Evolutionary conservation across 2,888 invertebrate species (phyloP).

Genomic region (Pediacus dermestoides): DNA sequence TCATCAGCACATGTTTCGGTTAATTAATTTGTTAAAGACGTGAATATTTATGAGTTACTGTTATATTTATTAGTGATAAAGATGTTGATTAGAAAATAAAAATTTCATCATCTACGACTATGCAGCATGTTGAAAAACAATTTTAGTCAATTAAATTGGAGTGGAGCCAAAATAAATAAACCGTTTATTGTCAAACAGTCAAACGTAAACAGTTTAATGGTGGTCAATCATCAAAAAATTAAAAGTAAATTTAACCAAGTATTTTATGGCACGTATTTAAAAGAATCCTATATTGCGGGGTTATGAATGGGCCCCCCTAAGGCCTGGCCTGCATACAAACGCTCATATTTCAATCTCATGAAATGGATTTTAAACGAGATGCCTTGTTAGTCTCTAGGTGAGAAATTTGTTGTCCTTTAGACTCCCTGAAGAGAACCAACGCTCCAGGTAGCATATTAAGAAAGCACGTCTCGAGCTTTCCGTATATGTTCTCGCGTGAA

Average conservation of each 20-base stretch:
- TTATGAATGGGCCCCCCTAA: constrained; percentile 46
- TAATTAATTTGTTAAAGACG: not conserved
- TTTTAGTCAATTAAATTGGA: too few relatives aligned
- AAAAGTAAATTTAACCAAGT: constrained; percentile 31
- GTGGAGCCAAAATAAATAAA: too few relatives aligned
- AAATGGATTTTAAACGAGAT: constrained; percentile 48
- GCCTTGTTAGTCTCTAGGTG: constrained; percentile 51
- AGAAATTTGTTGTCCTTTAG: constrained; percentile 50
- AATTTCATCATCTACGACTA: too few relatives aligned
- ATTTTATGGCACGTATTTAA: constrained; percentile 26
- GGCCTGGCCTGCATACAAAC: constrained; percentile 41
- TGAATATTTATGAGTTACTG: not conserved
- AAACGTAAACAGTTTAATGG: constrained; percentile 20
- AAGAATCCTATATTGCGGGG: constrained; percentile 21
- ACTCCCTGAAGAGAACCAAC: constrained; percentile 42
- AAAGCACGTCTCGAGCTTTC: constrained; percentile 19
- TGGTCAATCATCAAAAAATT: constrained; percentile 31
- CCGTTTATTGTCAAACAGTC: too few relatives aligned
- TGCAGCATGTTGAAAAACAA: too few relatives aligned
- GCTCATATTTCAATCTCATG: constrained; percentile 49
- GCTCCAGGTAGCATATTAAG: constrained; percentile 40
- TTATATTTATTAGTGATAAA: not conserved
- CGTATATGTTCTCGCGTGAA: constrained; percentile 21
- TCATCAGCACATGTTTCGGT: too few relatives aligned
- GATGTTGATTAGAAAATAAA: too few relatives aligned